Base-by-base conservation (phyloP, 2,113 vertebrate genomes). In the Vulpes ferrilata region DNA sequence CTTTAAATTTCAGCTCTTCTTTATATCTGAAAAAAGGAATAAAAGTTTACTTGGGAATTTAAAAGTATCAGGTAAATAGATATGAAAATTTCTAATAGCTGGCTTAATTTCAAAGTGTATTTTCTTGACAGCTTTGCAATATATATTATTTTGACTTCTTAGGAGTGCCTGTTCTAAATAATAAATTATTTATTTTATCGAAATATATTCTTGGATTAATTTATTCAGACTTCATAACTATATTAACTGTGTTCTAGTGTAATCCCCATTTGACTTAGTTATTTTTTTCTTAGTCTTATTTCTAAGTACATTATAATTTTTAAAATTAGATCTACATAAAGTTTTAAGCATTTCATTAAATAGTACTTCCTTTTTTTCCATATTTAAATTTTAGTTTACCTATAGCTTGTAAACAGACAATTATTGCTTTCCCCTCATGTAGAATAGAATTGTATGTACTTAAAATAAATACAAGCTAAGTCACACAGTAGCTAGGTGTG, bases 301-400 rank as follows among this genome's bases (percentile, higher is more conserved):
- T 48, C 67, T 93, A 59, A 59, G 90, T 32, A 59, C 1, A 48
- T 69, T 74, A 57, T 30, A 43, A 2, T 84, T 86, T 86, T 55
- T 38, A 84, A 90, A 87, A 88, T 79, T 35, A 95, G 22, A 76
- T 74, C 25, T 93, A 35, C 55, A 17, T 88, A 79, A 79, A 73
- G 16, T 79, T 97, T 95, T 60, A 95, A 88, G 64, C 87, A 89
- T 89, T 87, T 88, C 13, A 53, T 92, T 89, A 60, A 13, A 67
- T 43, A 55, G 16, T 76, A n/a, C 9, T 89, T 95, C 86, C 9
- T 35, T 60, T 69, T 51, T 88, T 86, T 79, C 7, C 93, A 2
- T 69, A 23, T 67, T 92, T 79, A 94, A 88, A 81, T 97, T 94
- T 62, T 84, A 25, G 35, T 91, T 96, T 91, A 27, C 53, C 43